Conservation (phyloP, 2,113 vertebrate species). For the Phocoena sinus region DNA sequence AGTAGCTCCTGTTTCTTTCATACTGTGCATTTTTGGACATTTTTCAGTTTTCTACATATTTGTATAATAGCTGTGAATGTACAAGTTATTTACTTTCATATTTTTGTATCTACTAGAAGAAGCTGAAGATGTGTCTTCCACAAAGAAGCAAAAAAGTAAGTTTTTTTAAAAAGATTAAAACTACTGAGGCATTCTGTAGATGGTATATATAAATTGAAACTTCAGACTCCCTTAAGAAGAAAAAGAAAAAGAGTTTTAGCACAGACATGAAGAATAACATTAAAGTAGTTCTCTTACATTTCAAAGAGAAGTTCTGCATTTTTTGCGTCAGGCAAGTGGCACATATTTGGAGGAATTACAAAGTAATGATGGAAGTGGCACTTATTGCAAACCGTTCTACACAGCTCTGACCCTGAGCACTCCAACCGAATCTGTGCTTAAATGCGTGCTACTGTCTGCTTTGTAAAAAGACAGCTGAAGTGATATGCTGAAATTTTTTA, state of each 20-base stretch:
- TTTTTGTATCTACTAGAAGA: slow-evolving; percentile 54
- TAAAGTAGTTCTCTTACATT: slow-evolving; percentile 24
- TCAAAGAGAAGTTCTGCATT: background rate
- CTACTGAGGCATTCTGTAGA: background rate
- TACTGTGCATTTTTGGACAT: background rate
- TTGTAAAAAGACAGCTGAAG: background rate
- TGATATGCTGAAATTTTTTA: background rate
- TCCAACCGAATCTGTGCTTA: background rate
- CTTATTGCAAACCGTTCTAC: background rate
- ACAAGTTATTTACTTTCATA: background rate
- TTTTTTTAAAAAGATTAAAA: background rate
- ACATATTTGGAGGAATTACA: background rate
- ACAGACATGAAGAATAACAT: background rate
- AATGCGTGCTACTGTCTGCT: background rate
- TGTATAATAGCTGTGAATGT: background rate
- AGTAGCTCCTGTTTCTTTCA: background rate
- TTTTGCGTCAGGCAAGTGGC: background rate
- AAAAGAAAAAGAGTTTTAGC: background rate
- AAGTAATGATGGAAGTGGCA: background rate
- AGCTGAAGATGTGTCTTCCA: slow-evolving; percentile 53
- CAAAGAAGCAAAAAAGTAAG: slow-evolving; percentile 67
- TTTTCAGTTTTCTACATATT: background rate
- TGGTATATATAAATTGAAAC: background rate
- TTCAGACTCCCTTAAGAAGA: background rate
- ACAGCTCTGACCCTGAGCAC: background rate